Conservation (phyloP, 2,888 invertebrate species). For the Pyrocoelia pectoralis region DNA sequence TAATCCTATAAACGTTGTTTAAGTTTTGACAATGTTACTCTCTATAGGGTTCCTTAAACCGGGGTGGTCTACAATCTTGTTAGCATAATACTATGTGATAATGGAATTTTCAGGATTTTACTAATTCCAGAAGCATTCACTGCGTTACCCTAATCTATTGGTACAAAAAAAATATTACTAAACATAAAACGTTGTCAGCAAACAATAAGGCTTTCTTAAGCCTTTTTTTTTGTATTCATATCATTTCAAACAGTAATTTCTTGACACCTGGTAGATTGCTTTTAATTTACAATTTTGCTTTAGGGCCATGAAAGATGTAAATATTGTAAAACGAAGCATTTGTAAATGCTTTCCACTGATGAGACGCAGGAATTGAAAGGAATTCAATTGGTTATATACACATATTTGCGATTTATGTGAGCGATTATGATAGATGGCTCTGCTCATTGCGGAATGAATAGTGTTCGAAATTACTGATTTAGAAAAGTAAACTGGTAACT, state of each 20-base stretch:
- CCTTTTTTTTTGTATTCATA: background rate
- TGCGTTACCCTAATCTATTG: constrained; percentile 17
- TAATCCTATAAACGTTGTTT: constrained; percentile 53
- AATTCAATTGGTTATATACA: too few relatives aligned
- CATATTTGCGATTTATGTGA: too few relatives aligned
- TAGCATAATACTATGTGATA: constrained; percentile 33
- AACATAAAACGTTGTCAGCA: constrained; percentile 6
- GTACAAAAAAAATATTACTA: background rate
- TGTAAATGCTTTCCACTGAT: too few relatives aligned
- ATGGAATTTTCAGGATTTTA: constrained; percentile 33
- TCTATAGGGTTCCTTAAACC: constrained; percentile 41
- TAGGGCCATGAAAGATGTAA: too few relatives aligned
- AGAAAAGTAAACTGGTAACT: too few relatives aligned
- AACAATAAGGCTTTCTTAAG: constrained; percentile 3
- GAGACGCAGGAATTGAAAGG: too few relatives aligned
- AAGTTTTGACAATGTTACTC: constrained; percentile 49
- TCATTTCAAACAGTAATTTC: background rate
- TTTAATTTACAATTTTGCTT: too few relatives aligned
- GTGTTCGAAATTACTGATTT: too few relatives aligned
- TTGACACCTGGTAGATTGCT: background rate
- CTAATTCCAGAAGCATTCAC: constrained; percentile 22
- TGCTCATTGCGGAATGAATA: too few relatives aligned
- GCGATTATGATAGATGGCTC: too few relatives aligned
- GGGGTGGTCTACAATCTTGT: constrained; percentile 39
- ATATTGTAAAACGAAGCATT: too few relatives aligned